Evolutionary conservation across 1,140 invertebrate species (phyloP).

Genomic region (Adelges cooleyi): DNA sequence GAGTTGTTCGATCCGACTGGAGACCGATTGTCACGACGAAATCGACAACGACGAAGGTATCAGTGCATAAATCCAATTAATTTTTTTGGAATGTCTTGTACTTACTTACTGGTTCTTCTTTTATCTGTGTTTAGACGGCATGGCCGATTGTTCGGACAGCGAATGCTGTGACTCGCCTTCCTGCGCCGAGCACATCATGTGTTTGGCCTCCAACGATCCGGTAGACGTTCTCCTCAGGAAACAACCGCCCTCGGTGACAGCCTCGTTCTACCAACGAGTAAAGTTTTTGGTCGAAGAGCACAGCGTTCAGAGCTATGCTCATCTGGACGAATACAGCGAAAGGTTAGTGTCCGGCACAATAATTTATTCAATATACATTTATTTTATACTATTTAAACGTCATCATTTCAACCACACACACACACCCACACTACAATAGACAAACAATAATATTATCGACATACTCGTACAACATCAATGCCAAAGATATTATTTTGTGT

Average conservation of each 20-base stretch:
- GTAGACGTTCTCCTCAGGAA: conserved; percentile 88
- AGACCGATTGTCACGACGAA: conserved; percentile 86
- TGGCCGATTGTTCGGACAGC: conserved; percentile 94
- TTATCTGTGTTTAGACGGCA: conserved; percentile 61
- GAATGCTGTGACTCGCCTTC: conserved; percentile 77
- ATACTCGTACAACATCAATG: too few relatives aligned
- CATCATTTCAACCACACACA: too few relatives aligned
- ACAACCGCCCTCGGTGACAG: conserved; percentile 88
- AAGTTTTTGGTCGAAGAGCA: conserved; percentile 98
- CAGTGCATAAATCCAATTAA: conserved; percentile 32
- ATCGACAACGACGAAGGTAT: conserved; percentile 94
- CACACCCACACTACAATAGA: too few relatives aligned
- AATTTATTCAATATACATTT: conserved; percentile 24
- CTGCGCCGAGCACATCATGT: conserved; percentile 85
- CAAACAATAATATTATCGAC: too few relatives aligned
- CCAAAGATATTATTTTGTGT: too few relatives aligned
- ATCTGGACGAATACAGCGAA: conserved; percentile 93
- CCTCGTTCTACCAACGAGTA: conserved; percentile 94
- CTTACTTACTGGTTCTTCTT: neutral
- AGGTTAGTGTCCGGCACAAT: conserved; percentile 59
- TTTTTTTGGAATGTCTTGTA: too few relatives aligned
- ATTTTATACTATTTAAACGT: too few relatives aligned
- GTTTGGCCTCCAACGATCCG: conserved; percentile 85
- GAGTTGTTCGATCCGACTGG: conserved; percentile 78
- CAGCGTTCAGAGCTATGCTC: conserved; percentile 94